Percentiles rank a stretch among this genome's conserved stretches.
Conservation (phyloP, 2,888 invertebrate genomes). For the Sipha maydis region DNA sequence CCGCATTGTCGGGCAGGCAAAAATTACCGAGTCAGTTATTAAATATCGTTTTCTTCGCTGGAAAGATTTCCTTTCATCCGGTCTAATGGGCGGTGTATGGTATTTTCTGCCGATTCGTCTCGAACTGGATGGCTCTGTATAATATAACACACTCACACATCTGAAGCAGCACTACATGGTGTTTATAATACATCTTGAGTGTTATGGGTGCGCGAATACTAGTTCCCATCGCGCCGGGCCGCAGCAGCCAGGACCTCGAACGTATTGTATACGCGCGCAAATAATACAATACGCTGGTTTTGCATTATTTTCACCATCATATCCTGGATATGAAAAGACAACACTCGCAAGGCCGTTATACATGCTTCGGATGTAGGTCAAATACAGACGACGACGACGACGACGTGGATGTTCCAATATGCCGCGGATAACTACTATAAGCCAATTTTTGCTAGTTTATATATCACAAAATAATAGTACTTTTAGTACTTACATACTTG, state of each 20-base stretch:
- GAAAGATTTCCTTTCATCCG: conserved; percentile 10
- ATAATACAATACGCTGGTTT: neutral
- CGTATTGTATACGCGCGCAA: neutral
- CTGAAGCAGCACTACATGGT: neutral
- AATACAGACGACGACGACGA: too few relatives aligned
- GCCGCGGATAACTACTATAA: neutral
- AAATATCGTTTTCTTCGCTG: conserved; percentile 10
- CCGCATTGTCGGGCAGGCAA: neutral
- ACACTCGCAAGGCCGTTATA: neutral
- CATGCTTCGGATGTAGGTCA: neutral
- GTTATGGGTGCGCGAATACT: neutral
- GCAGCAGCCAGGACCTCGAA: neutral
- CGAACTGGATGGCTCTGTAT: neutral
- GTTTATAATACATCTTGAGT: neutral
- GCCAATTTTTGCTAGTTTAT: neutral
- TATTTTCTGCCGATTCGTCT: conserved; percentile 19
- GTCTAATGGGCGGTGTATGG: neutral
- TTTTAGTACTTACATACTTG: neutral
- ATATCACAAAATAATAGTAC: neutral
- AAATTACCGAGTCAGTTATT: conserved; percentile 34
- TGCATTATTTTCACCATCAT: neutral
- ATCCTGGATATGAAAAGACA: neutral
- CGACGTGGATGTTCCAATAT: neutral
- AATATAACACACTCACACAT: neutral
- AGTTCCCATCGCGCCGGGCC: neutral